These are phyloP conservation scores for Phasia obesa DNA, from an alignment of 2,888 invertebrate genomes.

Conservation along the genomic window DNA sequence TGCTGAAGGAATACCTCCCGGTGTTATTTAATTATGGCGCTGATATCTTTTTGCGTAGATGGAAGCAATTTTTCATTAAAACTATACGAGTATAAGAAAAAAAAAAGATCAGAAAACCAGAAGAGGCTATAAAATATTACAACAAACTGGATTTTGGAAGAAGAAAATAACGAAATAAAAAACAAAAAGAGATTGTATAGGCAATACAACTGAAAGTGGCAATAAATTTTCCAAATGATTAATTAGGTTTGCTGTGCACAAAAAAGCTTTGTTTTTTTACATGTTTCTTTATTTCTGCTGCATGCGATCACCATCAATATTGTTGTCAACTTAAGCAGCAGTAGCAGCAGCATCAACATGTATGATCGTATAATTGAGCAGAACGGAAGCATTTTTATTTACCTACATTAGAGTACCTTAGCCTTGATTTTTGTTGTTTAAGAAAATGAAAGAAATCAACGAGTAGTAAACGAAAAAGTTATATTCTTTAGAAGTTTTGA, in stretches of 20 bases:
- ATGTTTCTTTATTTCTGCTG: slow-evolving; percentile 27
- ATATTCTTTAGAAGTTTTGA: too few species aligned
- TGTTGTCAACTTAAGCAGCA: slow-evolving; percentile 27
- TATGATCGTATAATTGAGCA: not conserved
- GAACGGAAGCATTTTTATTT: slow-evolving; percentile 59
- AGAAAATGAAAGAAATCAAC: too few species aligned
- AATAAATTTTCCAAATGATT: slow-evolving; percentile 80
- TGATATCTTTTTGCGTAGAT: slow-evolving; percentile 82
- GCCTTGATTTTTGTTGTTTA: too few species aligned
- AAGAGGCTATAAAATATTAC: not conserved
- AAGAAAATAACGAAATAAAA: slow-evolving; percentile 2
- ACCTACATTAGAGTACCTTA: too few species aligned
- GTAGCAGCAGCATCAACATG: slow-evolving; percentile 29
- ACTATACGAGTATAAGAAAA: slow-evolving; percentile 38
- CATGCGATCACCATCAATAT: slow-evolving; percentile 40
- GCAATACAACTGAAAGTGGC: slow-evolving; percentile 72
- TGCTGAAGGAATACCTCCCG: slow-evolving; percentile 76
- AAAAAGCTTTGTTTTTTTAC: slow-evolving; percentile 10
- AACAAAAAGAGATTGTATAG: slow-evolving; percentile 24
- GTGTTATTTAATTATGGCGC: slow-evolving; percentile 82
- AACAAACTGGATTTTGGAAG: slow-evolving; percentile 18
- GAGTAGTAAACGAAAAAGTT: too few species aligned
- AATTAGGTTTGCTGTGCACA: slow-evolving; percentile 74
- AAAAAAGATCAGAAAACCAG: slow-evolving; percentile 25
- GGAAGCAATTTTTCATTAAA: slow-evolving; percentile 82